Evolutionary conservation across 2,888 invertebrate genomes (phyloP), one percentile per base, ranked within the genome.

Genomic region (Pinctada fucata): DNA sequence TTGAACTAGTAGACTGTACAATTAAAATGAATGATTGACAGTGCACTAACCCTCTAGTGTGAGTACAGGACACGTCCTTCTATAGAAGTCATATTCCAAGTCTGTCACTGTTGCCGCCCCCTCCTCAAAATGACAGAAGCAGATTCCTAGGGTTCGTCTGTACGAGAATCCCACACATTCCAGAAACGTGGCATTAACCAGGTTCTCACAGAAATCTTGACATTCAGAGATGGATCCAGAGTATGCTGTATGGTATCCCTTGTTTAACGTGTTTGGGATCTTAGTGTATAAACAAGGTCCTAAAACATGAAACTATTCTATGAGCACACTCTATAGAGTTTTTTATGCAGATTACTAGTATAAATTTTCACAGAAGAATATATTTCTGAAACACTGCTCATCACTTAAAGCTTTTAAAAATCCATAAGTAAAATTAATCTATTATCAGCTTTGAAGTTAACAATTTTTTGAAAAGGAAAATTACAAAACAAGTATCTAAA

Each of bases 111-210:
- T 13, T n/a, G 5, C 13, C 52, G 69, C 68, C n/a, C 13, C 13
- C 6, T 50, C 16, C 5, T 64, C 75, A 58, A 68, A 68, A n/a
- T 75, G 75, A 6, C 49, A 45, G 5, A n/a, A 45, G 58, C 75
- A 75, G 3, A 58, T 48, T 45, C 47, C 16, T 47, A 68, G 45
- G 47, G 52, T 31, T 2, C 8, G 50, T 47, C 58, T 16, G n/a
- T 75, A 75, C 1, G 68, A 68, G 49, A 75, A 75, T 16, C 75
- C 69, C 3, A 64, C 64, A 75, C 75, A 75, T 51, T 68, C 3
- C 48, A 75, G 16, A 3, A 45, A 52, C 4, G 75, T 75, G 31
- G n/a, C 58, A 31, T 5, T 48, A 2, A 68, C 75, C 2, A 75
- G 52, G 3, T 69, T 68, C 68, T 75, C 68, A 68, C 75, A 75